Evolutionary conservation across 1,140 invertebrate genomes (phyloP).

Genomic region (Samia ricini): DNA sequence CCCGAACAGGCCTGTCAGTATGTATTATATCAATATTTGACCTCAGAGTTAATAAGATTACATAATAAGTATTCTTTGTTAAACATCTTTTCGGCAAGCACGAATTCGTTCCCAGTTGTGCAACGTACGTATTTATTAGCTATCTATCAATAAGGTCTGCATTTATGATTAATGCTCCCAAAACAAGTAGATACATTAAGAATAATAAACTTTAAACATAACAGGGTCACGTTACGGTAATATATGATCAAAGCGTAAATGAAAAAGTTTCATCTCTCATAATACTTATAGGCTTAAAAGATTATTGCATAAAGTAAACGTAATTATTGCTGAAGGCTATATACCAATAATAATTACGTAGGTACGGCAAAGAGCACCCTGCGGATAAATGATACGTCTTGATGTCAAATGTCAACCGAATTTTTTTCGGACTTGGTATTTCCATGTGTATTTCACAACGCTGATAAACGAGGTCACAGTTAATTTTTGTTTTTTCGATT

Average conservation of each 20-base stretch:
- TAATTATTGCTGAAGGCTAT: background rate
- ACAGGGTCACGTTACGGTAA: background rate
- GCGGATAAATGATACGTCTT: background rate
- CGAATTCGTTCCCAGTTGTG: background rate
- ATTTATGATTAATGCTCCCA: background rate
- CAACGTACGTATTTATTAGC: background rate
- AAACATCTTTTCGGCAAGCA: background rate
- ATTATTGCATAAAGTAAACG: background rate
- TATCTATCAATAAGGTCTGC: background rate
- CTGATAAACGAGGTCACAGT: background rate
- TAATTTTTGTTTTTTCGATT: too few species aligned
- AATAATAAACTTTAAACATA: background rate
- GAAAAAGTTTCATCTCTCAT: background rate
- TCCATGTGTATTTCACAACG: background rate
- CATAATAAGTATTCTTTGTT: background rate
- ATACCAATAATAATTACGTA: background rate
- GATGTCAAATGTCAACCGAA: background rate
- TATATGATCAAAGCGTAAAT: background rate
- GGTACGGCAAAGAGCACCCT: background rate
- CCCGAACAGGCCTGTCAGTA: conserved; percentile 64
- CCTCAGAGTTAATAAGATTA: background rate
- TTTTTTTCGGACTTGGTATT: background rate
- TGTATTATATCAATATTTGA: conserved; percentile 31
- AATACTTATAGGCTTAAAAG: background rate
- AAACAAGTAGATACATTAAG: background rate